A percentile compares a stretch with the other conserved stretches of the same genome.
Conservation (phyloP, 1,140 invertebrate species). For the Brachionus paranguensis region DNA sequence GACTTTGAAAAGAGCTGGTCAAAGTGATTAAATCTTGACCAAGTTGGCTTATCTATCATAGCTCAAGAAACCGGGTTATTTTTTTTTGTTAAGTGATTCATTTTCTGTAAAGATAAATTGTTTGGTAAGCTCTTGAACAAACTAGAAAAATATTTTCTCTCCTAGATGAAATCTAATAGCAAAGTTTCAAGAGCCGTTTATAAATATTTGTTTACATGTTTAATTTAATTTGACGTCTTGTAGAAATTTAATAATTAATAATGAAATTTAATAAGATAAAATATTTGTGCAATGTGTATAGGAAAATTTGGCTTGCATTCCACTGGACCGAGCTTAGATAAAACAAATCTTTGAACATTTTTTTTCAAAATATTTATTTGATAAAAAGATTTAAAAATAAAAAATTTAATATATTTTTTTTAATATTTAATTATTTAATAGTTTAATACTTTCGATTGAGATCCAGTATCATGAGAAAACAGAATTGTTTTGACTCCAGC, state of each 20-base stretch:
- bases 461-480: neutral
- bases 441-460: neutral
- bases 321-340: neutral
- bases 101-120: neutral
- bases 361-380: neutral
- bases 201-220: constrained; percentile 14
- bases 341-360: neutral
- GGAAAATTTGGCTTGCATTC: neutral
- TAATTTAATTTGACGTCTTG: constrained; percentile 26
- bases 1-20: neutral
- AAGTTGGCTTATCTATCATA: neutral
- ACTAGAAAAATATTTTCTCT: neutral
- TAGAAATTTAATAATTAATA: constrained; percentile 29
- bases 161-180: constrained; percentile 14
- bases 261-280: constrained; percentile 29
- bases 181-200: neutral
- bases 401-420: too few relatives aligned
- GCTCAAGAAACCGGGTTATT: constrained; percentile 9
- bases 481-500: neutral
- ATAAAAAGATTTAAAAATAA: neutral
- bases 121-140: neutral
- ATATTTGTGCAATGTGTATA: neutral
- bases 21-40: constrained; percentile 25
- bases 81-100: constrained; percentile 7
- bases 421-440: neutral